These are phyloP conservation scores for Hydroisotoma schaefferi DNA, from an alignment of 2,888 invertebrate species.

Conservation along the genomic window DNA sequence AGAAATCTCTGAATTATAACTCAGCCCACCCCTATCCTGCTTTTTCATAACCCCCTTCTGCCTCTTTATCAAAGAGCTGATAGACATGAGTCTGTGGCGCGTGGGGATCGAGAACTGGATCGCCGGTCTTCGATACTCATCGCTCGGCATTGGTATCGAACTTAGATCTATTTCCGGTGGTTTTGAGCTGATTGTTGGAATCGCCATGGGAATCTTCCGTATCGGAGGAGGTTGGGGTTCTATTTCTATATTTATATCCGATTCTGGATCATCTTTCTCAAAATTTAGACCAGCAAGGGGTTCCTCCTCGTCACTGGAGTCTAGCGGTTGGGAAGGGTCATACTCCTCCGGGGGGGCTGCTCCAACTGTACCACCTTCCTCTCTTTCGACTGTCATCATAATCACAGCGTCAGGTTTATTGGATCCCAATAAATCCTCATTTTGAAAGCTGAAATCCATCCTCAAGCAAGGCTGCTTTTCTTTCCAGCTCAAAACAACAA, in stretches of 20 bases:
- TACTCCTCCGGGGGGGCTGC: conserved; percentile 42
- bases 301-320: conserved; percentile 48
- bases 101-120: conserved; percentile 48
- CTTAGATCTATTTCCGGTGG: conserved; percentile 27
- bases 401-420: neutral
- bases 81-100: conserved; percentile 43
- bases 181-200: neutral
- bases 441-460: conserved; percentile 7
- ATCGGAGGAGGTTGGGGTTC: conserved; percentile 6
- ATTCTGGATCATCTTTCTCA: neutral
- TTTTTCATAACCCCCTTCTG: conserved; percentile 47
- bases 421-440: neutral
- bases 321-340: conserved; percentile 48
- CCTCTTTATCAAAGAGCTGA: conserved; percentile 45
- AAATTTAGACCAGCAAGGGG: conserved; percentile 24
- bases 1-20: conserved; percentile 47
- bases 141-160: conserved; percentile 42
- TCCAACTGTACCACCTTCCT: conserved; percentile 2
- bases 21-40: conserved; percentile 24
- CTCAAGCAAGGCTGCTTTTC: too few species aligned
- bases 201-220: neutral
- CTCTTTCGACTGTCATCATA: neutral
- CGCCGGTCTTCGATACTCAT: conserved; percentile 42
- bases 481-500: too few species aligned
- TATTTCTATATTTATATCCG: neutral